A percentile compares a stretch with the other conserved stretches of the same genome.
phyloP scores from a whole-genome alignment of 2,888 invertebrate species.

The Trichogramma evanescens region DNA sequence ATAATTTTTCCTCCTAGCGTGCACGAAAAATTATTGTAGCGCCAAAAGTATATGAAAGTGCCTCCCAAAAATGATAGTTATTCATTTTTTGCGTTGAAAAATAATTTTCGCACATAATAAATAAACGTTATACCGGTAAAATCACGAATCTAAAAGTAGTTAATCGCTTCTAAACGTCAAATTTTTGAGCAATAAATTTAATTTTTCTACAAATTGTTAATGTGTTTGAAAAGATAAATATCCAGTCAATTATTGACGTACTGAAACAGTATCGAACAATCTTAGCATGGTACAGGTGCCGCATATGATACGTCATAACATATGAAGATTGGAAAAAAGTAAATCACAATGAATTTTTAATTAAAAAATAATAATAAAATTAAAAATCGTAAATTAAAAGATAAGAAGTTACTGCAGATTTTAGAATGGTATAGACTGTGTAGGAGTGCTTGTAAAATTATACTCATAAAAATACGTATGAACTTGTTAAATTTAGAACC shows the following conservation, averaged over 20 bases:
- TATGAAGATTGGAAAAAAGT: neutral
- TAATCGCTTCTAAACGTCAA: neutral
- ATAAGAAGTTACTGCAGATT: constrained; percentile 17
- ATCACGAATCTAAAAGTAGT: no score
- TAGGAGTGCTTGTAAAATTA: constrained; percentile 13
- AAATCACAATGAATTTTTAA: constrained; percentile 7
- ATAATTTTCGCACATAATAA: no score
- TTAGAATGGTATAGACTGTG: constrained; percentile 11
- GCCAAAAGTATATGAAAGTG: no score
- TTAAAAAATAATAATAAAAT: neutral
- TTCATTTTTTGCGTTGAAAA: no score
- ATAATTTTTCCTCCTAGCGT: no score
- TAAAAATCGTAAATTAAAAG: constrained; percentile 2
- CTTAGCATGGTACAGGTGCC: constrained; percentile 17
- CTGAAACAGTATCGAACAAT: neutral
- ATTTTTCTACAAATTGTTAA: constrained; percentile 12
- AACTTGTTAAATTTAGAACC: no score
- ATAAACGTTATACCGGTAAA: no score
- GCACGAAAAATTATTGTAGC: no score
- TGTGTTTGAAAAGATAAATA: neutral
- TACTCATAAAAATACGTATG: no score
- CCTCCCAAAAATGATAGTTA: no score
- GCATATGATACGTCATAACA: no score
- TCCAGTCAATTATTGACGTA: constrained; percentile 14
- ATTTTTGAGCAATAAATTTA: constrained; percentile 15